These are phyloP conservation scores for Cerastis rubricosa DNA, from an alignment of 2,888 invertebrate species.

Conservation along the genomic window DNA sequence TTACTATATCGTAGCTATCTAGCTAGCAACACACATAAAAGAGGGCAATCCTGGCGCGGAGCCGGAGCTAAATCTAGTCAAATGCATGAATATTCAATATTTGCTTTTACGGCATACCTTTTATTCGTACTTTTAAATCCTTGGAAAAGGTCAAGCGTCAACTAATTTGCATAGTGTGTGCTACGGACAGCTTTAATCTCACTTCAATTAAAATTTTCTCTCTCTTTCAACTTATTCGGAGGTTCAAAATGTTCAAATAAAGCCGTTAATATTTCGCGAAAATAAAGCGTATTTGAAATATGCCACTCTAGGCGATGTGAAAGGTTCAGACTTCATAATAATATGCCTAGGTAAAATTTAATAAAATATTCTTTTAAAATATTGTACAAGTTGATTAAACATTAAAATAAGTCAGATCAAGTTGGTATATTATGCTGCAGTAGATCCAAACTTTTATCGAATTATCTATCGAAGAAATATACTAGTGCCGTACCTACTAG, in stretches of 20 bases:
- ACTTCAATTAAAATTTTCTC: slow-evolving; percentile 56
- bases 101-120: slow-evolving; percentile 57
- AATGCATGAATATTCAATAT: slow-evolving; percentile 63
- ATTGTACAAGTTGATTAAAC: not conserved
- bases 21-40: slow-evolving; percentile 28
- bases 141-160: slow-evolving; percentile 58
- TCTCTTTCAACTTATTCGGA: slow-evolving; percentile 48
- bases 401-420: not conserved
- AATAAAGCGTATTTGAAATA: slow-evolving; percentile 28
- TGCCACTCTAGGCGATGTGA: not conserved
- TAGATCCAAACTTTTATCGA: not conserved
- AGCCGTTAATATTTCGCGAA: slow-evolving; percentile 35
- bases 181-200: slow-evolving; percentile 63
- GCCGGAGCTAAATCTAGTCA: slow-evolving; percentile 46
- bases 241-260: slow-evolving; percentile 38
- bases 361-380: not conserved
- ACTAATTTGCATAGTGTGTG: slow-evolving; percentile 66
- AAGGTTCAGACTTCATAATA: not conserved
- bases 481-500: not conserved
- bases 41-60: slow-evolving; percentile 4
- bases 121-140: slow-evolving; percentile 57
- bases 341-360: not conserved
- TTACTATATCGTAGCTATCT: slow-evolving; percentile 7
- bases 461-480: slow-evolving; percentile 1
- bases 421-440: not conserved